These are phyloP conservation scores for Tangachromis dhanisi DNA, from an alignment of 2,113 vertebrate species.

Conservation along the genomic window DNA sequence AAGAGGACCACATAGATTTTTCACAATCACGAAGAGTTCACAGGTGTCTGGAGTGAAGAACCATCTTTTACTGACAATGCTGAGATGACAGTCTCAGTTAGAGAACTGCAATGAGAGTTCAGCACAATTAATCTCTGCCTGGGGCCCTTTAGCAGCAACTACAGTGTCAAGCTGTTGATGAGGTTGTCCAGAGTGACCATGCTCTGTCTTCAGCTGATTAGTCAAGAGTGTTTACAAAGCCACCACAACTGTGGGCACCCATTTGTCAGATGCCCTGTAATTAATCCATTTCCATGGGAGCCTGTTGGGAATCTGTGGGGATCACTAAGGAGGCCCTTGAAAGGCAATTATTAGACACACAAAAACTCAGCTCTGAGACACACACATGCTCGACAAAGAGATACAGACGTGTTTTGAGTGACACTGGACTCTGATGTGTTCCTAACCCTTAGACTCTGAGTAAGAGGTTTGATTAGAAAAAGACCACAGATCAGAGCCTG, in stretches of 20 bases:
- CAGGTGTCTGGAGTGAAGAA: slow-evolving; percentile 14
- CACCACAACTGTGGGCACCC: slow-evolving; percentile 11
- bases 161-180: slow-evolving; percentile 43
- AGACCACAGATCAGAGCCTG: slow-evolving; percentile 31
- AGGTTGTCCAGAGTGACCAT: slow-evolving; percentile 52
- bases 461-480: slow-evolving; percentile 49
- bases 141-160: slow-evolving; percentile 35
- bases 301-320: slow-evolving; percentile 36
- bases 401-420: background rate
- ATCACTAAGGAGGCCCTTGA: slow-evolving; percentile 27
- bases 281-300: slow-evolving; percentile 57
- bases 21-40: background rate
- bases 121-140: slow-evolving; percentile 49
- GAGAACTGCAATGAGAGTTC: background rate
- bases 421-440: slow-evolving; percentile 7
- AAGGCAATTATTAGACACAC: slow-evolving; percentile 41
- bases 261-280: slow-evolving; percentile 53
- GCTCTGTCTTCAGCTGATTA: slow-evolving; percentile 58
- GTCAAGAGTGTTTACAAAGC: slow-evolving; percentile 55
- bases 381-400: background rate
- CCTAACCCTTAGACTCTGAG: background rate
- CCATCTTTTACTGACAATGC: background rate
- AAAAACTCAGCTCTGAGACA: slow-evolving; percentile 14
- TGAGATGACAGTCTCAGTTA: slow-evolving; percentile 28
- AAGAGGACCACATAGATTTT: slow-evolving; percentile 8